A percentile compares a stretch with the other conserved stretches of the same genome.
Conservation (phyloP, 2,113 vertebrate species). For the Notiomystis cincta region DNA sequence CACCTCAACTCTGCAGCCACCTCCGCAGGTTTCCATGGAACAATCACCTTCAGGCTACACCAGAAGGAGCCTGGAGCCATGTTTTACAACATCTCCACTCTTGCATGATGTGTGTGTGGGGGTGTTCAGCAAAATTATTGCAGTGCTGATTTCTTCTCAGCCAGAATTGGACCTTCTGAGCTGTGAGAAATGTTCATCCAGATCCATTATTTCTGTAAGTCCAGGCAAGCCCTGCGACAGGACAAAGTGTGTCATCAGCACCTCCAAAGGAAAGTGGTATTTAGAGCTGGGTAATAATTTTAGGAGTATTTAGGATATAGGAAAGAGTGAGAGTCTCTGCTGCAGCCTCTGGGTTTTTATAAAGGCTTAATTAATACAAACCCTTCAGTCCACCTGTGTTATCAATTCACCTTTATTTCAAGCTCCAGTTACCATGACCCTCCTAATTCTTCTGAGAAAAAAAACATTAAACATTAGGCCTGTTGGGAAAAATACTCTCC, state of each 20-base stretch:
- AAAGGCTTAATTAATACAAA: neutral
- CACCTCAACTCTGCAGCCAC: neutral
- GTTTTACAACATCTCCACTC: neutral
- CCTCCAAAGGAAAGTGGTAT: neutral
- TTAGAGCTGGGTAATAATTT: neutral
- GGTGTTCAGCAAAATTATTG: neutral
- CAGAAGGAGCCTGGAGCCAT: neutral
- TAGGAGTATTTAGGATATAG: neutral
- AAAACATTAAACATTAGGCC: neutral
- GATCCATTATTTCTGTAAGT: neutral
- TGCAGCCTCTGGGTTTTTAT: neutral
- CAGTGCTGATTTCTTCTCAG: neutral
- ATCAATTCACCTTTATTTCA: neutral
- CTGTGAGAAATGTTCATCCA: neutral
- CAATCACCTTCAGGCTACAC: accelerated
- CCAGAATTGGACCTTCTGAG: neutral
- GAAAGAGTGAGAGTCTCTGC: neutral
- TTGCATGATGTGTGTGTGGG: too few relatives aligned
- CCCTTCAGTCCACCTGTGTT: neutral
- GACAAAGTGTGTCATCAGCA: neutral
- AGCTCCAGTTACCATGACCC: neutral
- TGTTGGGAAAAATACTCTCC: neutral
- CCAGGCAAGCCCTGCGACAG: neutral
- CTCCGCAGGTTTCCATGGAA: accelerated
- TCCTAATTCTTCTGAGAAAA: neutral